Conservation (phyloP, 2,113 vertebrate genomes). For the Crotophaga sulcirostris region DNA sequence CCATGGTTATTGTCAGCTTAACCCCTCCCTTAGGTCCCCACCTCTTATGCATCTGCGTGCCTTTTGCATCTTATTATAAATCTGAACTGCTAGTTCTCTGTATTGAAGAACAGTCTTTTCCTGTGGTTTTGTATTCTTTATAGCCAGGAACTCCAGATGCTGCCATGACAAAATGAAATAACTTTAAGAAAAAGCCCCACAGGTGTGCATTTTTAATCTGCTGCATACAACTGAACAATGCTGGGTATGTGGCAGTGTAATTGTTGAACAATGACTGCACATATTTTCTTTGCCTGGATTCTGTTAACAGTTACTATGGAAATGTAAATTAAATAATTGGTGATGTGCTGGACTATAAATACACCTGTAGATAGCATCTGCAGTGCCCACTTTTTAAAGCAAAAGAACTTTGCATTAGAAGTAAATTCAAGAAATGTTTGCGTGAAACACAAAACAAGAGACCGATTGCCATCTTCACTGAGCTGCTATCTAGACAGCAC, state of each 20-base stretch:
- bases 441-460: background rate
- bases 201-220: background rate
- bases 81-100: background rate
- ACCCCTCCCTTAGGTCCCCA: background rate
- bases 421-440: background rate
- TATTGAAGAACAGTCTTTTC: background rate
- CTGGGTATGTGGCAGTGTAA: background rate
- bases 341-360: conserved; percentile 1
- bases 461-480: background rate
- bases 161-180: background rate
- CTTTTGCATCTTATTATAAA: background rate
- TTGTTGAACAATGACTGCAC: background rate
- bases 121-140: background rate
- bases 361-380: background rate
- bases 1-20: background rate
- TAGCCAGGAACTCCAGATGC: background rate
- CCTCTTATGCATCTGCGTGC: background rate
- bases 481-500: background rate
- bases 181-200: background rate
- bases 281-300: background rate
- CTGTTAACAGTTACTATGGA: conserved; percentile 30
- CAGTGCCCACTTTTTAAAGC: background rate
- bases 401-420: background rate
- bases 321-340: conserved; percentile 48
- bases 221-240: background rate